Conservation (phyloP, 2,797 vertebrate species). For the Furcifer pardalis region DNA sequence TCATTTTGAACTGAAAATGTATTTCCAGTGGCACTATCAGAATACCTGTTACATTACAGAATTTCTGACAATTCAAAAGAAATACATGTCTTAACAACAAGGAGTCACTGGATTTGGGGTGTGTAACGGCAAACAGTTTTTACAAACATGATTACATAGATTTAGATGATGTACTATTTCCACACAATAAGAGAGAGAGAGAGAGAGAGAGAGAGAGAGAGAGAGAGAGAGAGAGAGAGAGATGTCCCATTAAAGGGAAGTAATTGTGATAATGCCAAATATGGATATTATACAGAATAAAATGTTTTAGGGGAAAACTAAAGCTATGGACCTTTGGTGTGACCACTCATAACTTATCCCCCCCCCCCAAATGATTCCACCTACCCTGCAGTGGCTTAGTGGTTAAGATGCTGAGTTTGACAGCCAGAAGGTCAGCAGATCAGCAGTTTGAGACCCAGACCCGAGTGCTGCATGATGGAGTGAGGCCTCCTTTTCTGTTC, state of each 20-base stretch:
- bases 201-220: too few relatives aligned
- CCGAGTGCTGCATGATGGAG: too few relatives aligned
- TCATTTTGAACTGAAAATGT: slow-evolving; percentile 13
- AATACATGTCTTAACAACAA: not conserved
- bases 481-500: too few relatives aligned
- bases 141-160: not conserved
- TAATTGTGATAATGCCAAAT: not conserved
- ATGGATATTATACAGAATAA: not conserved
- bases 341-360: not conserved
- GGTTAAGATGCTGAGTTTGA: too few relatives aligned
- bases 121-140: not conserved
- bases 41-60: not conserved
- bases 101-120: not conserved
- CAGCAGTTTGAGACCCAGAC: too few relatives aligned
- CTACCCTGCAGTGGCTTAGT: too few relatives aligned
- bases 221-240: too few relatives aligned
- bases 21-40: not conserved
- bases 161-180: not conserved
- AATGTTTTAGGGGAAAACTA: not conserved
- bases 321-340: not conserved
- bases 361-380: not conserved
- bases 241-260: too few relatives aligned
- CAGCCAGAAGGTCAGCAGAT: too few relatives aligned
- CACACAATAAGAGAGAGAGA: too few relatives aligned
- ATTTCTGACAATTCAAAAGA: not conserved